These are phyloP conservation scores for Drosophila grimshawi DNA, from an alignment of 1,140 invertebrate genomes.

Conservation along the genomic window DNA sequence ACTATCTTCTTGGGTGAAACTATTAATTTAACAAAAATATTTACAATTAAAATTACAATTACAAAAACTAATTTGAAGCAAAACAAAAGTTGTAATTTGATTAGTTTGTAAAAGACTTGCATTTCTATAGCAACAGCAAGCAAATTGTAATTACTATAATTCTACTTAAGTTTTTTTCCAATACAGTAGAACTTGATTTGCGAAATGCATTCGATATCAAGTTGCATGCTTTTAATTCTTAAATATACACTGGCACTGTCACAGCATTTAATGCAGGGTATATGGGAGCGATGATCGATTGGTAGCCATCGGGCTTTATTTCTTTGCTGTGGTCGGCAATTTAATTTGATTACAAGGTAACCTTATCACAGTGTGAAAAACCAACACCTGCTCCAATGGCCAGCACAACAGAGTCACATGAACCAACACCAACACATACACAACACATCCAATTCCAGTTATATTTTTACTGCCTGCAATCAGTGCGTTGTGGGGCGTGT, in stretches of 20 bases:
- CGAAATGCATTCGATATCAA: background rate
- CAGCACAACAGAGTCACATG: background rate
- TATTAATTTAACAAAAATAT: no score
- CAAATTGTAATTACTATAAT: no score
- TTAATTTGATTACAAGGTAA: slow-evolving; percentile 81
- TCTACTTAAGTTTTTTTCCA: background rate
- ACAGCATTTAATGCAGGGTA: background rate
- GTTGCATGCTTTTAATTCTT: background rate
- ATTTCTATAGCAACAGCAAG: no score
- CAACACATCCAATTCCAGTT: slow-evolving; percentile 33
- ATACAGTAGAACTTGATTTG: no score
- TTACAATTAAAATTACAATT: no score
- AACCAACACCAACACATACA: slow-evolving; percentile 12
- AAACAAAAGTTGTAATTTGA: no score
- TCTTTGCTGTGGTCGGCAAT: slow-evolving; percentile 59
- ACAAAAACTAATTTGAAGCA: no score
- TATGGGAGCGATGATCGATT: background rate
- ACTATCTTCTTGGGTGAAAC: no score
- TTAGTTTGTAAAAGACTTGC: no score
- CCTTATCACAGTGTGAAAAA: slow-evolving; percentile 64
- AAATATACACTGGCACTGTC: no score
- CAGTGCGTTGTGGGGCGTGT: slow-evolving; percentile 10
- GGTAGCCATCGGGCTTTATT: slow-evolving; percentile 23
- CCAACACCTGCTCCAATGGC: slow-evolving; percentile 54
- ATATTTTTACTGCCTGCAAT: slow-evolving; percentile 30